These are phyloP conservation scores for Chorisops tibialis DNA, from an alignment of 2,888 invertebrate species.

Conservation along the genomic window DNA sequence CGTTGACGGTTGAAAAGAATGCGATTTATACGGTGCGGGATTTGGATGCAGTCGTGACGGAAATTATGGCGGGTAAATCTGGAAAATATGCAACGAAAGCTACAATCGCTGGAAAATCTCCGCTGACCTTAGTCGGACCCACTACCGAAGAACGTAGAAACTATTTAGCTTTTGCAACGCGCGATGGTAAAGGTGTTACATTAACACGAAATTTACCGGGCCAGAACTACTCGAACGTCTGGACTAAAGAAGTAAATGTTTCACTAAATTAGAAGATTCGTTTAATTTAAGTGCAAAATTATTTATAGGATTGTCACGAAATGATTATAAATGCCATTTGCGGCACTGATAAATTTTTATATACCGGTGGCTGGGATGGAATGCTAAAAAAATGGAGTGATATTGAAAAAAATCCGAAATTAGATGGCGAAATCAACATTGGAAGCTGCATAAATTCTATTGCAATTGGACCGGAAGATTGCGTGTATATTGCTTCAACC, in stretches of 20 bases:
- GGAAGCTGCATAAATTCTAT: slow-evolving; percentile 46
- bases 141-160: slow-evolving; percentile 40
- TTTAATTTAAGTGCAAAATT: background rate
- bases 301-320: slow-evolving; percentile 47
- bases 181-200: slow-evolving; percentile 41
- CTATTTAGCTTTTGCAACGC: slow-evolving; percentile 47
- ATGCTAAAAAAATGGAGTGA: slow-evolving; percentile 49
- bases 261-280: background rate
- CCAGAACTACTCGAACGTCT: slow-evolving; percentile 42
- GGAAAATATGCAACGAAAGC: slow-evolving; percentile 49
- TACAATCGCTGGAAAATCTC: slow-evolving; percentile 48
- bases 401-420: slow-evolving; percentile 40
- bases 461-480: slow-evolving; percentile 40
- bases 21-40: slow-evolving; percentile 49
- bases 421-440: slow-evolving; percentile 44
- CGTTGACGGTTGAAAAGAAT: slow-evolving; percentile 45
- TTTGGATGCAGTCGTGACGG: slow-evolving; percentile 48
- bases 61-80: slow-evolving; percentile 43
- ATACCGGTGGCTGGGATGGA: slow-evolving; percentile 50
- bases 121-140: slow-evolving; percentile 46
- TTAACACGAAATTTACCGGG: slow-evolving; percentile 43
- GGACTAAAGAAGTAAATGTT: slow-evolving; percentile 37
- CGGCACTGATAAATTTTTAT: slow-evolving; percentile 42
- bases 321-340: slow-evolving; percentile 49
- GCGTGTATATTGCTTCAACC: slow-evolving; percentile 44